Evolutionary conservation across 2,113 vertebrate genomes (phyloP), one percentile per base, ranked within the genome.

Genomic region (Syngnathus typhle): DNA sequence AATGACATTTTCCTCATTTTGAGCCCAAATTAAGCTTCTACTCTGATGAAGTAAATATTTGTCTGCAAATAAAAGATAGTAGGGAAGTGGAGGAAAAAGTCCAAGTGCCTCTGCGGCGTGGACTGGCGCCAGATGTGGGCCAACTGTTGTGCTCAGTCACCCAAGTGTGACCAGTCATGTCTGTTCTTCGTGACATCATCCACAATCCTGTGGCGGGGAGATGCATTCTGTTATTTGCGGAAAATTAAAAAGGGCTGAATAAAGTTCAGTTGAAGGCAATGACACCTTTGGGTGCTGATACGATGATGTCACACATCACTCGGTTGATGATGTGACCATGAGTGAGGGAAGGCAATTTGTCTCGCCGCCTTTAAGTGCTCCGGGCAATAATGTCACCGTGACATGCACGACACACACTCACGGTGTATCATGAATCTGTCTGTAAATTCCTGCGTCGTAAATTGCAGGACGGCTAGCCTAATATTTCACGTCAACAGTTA

Each of bases 121-220:
- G 78, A 78, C 19, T 38, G 71, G 9, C 23, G 78, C 80, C 82
- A 86, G 88, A 87, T 83, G 76, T 65, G 81, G 81, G 72, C 79
- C 90, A 89, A 84, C 83, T 91, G 89, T 80, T 84, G 77, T 71
- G 82, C 73, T 85, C 81, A 73, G 79, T 87, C 81, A 79, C 69
- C 60, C 81, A 86, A 83, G 85, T 85, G 84, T 84, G 80, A 86
- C 83, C 11, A 44, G 75, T 77, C 1, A 38, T 73, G 76, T 86
- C 76, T 66, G 47, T 74, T 67, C 86, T 87, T 76, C 46, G 81
- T 87, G 85, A 89, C 84, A 79, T 89, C 87, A 86, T 69, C 79
- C 58, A 1, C 47, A 51, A 18, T n/a, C 47, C 2, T 9, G 46
- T 49, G 46, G 46, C 9, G 5, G 7, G 18, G n/a, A 51, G 49